Conservation (phyloP, 2,797 vertebrate species). For the Lithobates sylvaticus region DNA sequence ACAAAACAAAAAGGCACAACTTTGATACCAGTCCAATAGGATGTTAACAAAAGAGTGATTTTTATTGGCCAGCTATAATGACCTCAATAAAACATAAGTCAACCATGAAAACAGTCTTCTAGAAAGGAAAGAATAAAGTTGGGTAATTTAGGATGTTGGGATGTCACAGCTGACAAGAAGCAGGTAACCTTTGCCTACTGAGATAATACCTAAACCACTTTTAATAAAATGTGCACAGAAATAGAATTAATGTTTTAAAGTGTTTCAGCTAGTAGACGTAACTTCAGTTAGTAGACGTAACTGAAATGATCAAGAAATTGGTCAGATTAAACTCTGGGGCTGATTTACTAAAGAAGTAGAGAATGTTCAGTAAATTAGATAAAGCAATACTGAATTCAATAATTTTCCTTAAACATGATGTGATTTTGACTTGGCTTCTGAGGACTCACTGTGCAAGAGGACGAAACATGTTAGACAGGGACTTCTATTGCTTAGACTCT, state of each 20-base stretch:
- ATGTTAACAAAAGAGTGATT: background rate
- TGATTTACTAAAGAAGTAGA: no score
- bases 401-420: no score
- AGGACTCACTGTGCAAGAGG: no score
- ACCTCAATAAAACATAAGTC: conserved; percentile 14
- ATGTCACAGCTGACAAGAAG: background rate
- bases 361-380: background rate
- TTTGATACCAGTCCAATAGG: background rate
- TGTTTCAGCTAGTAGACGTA: no score
- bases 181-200: background rate
- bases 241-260: background rate
- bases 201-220: background rate
- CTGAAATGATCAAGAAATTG: background rate
- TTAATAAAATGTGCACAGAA: background rate
- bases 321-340: background rate
- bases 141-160: background rate
- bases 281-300: no score
- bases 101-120: background rate
- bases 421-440: no score
- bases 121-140: background rate
- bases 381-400: background rate
- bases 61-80: background rate
- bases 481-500: no score
- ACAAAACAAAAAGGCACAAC: background rate
- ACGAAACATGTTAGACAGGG: no score